These are phyloP conservation scores for Volucella bombylans DNA, from an alignment of 2,888 invertebrate species.

Conservation along the genomic window DNA sequence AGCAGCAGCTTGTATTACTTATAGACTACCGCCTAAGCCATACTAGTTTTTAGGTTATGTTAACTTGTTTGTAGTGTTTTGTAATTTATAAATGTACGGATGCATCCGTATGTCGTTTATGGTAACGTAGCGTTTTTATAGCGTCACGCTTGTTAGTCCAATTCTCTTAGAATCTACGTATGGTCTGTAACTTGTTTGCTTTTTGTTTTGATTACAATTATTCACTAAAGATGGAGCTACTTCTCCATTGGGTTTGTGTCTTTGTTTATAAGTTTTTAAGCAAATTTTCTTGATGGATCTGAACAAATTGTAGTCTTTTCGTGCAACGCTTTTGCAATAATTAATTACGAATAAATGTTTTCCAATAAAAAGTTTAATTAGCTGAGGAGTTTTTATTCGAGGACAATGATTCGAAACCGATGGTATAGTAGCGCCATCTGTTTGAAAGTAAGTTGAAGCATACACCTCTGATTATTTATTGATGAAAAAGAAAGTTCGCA, in stretches of 20 bases:
- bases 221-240: too few relatives aligned
- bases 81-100: slow-evolving; percentile 53
- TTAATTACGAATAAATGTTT: slow-evolving; percentile 55
- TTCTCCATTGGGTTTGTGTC: slow-evolving; percentile 16
- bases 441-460: too few relatives aligned
- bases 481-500: too few relatives aligned
- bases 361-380: slow-evolving; percentile 30
- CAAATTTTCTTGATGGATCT: slow-evolving; percentile 49
- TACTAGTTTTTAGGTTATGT: slow-evolving; percentile 60
- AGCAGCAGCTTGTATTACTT: slow-evolving; percentile 35
- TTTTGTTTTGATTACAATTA: background rate
- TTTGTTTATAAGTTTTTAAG: slow-evolving; percentile 40
- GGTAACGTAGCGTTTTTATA: slow-evolving; percentile 4
- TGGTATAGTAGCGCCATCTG: background rate
- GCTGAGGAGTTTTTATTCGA: background rate
- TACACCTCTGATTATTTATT: too few relatives aligned
- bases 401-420: background rate
- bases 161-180: slow-evolving; percentile 14
- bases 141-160: slow-evolving; percentile 54
- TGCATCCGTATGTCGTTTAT: background rate
- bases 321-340: slow-evolving; percentile 47
- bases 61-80: slow-evolving; percentile 64
- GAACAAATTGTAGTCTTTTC: slow-evolving; percentile 28
- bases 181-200: slow-evolving; percentile 45
- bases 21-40: slow-evolving; percentile 63